Evolutionary conservation across 92 coral and sea anemone species (phyloP).

Genomic region (Paramuricea clavata): DNA sequence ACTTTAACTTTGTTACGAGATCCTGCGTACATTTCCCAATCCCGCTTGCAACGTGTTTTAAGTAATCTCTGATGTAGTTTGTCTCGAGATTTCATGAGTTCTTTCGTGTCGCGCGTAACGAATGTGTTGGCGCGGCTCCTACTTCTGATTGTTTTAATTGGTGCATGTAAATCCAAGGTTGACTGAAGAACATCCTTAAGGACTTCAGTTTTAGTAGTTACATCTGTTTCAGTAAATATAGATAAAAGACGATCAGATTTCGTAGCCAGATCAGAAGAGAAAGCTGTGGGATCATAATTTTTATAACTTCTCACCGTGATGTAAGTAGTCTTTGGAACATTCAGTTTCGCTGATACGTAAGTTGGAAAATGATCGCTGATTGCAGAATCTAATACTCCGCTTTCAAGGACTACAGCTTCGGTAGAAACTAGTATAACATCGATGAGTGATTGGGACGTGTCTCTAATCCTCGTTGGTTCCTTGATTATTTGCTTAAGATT

Average conservation of each 20-base stretch:
- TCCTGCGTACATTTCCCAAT: slow-evolving; percentile 17
- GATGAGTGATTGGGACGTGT: slow-evolving; percentile 26
- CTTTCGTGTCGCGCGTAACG: slow-evolving; percentile 13
- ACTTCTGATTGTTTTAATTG: neutral
- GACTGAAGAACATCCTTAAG: neutral
- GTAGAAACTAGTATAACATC: slow-evolving; percentile 51
- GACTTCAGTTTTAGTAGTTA: neutral
- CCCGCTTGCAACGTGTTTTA: slow-evolving; percentile 8
- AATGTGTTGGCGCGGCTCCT: neutral
- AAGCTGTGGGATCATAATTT: slow-evolving; percentile 9
- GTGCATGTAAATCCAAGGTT: neutral
- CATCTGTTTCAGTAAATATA: neutral
- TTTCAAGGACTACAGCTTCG: slow-evolving; percentile 10
- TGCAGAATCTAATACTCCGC: slow-evolving; percentile 34
- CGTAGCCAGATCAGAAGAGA: neutral
- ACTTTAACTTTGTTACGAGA: slow-evolving; percentile 16
- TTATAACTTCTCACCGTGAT: slow-evolving; percentile 14
- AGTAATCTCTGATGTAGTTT: neutral
- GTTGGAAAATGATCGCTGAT: slow-evolving; percentile 52
- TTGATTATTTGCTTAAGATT: slow-evolving; percentile 46
- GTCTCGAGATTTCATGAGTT: slow-evolving; percentile 33
- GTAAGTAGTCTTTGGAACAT: slow-evolving; percentile 27
- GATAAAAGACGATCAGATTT: neutral
- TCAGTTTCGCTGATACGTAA: slow-evolving; percentile 19
- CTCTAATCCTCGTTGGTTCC: slow-evolving; percentile 48